These are phyloP conservation scores for Hyles vespertilio DNA, from an alignment of 1,140 invertebrate species.

Conservation along the genomic window DNA sequence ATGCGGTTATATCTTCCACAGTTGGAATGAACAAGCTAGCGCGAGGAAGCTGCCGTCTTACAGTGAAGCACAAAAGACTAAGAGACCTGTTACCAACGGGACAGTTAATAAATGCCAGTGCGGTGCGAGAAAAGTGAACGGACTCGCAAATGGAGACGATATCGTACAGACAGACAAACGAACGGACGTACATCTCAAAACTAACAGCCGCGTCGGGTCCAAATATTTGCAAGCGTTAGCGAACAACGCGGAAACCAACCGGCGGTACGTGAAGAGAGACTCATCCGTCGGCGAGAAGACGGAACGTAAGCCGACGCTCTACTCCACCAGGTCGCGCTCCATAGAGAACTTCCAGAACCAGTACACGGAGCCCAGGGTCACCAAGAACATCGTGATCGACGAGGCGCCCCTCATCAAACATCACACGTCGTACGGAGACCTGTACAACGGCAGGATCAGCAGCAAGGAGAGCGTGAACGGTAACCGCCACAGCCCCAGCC, in stretches of 20 bases:
- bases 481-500: conserved; percentile 58
- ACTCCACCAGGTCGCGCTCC: conserved; percentile 59
- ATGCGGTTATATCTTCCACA: conserved; percentile 22
- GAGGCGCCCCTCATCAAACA: conserved; percentile 54
- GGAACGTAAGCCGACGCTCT: conserved; percentile 42
- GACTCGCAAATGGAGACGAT: conserved; percentile 39
- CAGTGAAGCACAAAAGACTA: conserved; percentile 74
- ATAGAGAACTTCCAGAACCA: conserved; percentile 72
- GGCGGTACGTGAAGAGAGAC: conserved; percentile 59
- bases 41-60: conserved; percentile 68
- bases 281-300: conserved; percentile 49
- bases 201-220: conserved; percentile 67
- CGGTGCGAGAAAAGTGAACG: conserved; percentile 59
- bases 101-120: conserved; percentile 62
- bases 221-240: conserved; percentile 70
- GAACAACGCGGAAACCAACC: conserved; percentile 33
- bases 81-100: conserved; percentile 63
- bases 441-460: conserved; percentile 63
- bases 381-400: conserved; percentile 47
- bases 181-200: conserved; percentile 44
- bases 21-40: conserved; percentile 73
- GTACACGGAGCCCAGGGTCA: conserved; percentile 38
- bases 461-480: conserved; percentile 63
- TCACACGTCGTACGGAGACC: conserved; percentile 66
- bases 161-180: conserved; percentile 37